Conservation (phyloP, 2,888 invertebrate genomes). For the Tetranychus piercei region DNA sequence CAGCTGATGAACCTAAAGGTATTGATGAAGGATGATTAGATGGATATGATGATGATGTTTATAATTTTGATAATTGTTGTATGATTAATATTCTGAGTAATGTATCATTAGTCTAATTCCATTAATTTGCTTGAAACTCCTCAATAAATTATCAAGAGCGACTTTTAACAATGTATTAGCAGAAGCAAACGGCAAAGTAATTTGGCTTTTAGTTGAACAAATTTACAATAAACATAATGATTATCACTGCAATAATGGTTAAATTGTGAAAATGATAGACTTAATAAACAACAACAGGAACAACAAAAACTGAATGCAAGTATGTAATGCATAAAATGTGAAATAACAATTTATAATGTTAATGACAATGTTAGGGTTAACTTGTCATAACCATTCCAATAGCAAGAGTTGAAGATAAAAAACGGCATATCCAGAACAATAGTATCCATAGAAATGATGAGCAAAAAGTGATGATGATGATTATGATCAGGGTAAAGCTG, state of each 20-base stretch:
- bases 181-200: too few relatives aligned
- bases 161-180: too few relatives aligned
- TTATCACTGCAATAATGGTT: not conserved
- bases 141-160: too few relatives aligned
- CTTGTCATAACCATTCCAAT: slow-evolving; percentile 1
- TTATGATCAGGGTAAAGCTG: not conserved
- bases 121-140: too few relatives aligned
- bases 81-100: too few relatives aligned
- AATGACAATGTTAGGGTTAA: not conserved
- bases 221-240: not conserved
- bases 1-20: too few relatives aligned
- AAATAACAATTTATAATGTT: slow-evolving; percentile 1
- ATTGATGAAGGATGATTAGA: too few relatives aligned
- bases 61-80: too few relatives aligned
- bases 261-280: not conserved
- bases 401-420: not conserved
- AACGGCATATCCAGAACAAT: not conserved
- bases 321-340: not conserved
- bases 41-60: too few relatives aligned
- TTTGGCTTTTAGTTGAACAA: not conserved
- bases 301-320: not conserved
- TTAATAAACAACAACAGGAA: not conserved
- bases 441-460: slow-evolving; percentile 1
- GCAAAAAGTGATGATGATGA: not conserved
- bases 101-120: too few relatives aligned